phyloP scores from a whole-genome alignment of 2,797 vertebrate species.

The Champsocephalus gunnari region DNA sequence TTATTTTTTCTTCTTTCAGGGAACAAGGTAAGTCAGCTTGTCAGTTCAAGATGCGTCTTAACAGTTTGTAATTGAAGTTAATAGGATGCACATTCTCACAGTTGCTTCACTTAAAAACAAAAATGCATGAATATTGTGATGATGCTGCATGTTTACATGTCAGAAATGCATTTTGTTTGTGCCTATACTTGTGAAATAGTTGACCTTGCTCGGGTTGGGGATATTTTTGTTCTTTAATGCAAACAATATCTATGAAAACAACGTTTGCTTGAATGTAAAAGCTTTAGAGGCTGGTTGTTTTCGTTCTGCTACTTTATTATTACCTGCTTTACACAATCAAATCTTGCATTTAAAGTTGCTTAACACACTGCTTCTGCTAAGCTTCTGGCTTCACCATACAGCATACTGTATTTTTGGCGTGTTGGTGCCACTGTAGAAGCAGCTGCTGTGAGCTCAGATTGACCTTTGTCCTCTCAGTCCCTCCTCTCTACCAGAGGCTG shows the following conservation, averaged over 20 bases:
- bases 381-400: conserved; percentile 53
- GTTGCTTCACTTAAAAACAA: conserved; percentile 19
- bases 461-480: conserved; percentile 57
- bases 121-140: conserved; percentile 31
- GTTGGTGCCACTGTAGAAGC: conserved; percentile 54
- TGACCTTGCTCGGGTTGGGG: conserved; percentile 40
- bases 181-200: not conserved
- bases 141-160: conserved; percentile 18
- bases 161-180: not conserved
- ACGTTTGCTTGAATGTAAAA: not conserved
- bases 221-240: conserved; percentile 36
- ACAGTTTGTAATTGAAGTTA: conserved; percentile 22
- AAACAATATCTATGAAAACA: conserved; percentile 44
- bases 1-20: conserved; percentile 77
- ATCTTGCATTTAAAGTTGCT: conserved; percentile 42
- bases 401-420: conserved; percentile 70
- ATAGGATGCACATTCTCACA: conserved; percentile 21
- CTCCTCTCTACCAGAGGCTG: conserved; percentile 20
- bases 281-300: not conserved
- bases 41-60: conserved; percentile 19
- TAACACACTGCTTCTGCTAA: conserved; percentile 58
- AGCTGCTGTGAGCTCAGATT: conserved; percentile 54
- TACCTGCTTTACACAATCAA: conserved; percentile 51
- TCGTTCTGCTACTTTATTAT: conserved; percentile 52
- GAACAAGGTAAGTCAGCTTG: conserved; percentile 87